These are phyloP conservation scores for Lepas anatifera DNA, from an alignment of 2,888 invertebrate species.

Conservation along the genomic window DNA sequence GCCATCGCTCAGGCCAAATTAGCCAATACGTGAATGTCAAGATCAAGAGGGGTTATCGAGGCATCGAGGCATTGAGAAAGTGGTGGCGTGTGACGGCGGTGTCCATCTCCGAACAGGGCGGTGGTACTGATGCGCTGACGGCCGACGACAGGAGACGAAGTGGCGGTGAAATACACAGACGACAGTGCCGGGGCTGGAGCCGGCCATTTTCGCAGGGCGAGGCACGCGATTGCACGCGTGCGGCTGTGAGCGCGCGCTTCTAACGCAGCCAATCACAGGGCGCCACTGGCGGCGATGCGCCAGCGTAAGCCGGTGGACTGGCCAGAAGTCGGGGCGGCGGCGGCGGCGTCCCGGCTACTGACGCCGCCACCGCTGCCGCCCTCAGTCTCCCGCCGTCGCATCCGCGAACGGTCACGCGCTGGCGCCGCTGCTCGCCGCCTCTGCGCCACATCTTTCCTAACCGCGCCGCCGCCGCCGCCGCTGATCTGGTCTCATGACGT, in stretches of 20 bases:
- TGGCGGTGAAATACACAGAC: no score
- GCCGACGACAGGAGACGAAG: no score
- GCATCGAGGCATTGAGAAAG: no score
- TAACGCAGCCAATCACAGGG: background rate
- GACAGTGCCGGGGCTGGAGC: no score
- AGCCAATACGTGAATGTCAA: no score
- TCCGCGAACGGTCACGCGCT: slow-evolving; percentile 20
- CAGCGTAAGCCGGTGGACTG: slow-evolving; percentile 17
- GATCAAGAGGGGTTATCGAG: no score
- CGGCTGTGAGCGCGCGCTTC: background rate
- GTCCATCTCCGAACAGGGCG: no score
- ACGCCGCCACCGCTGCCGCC: slow-evolving; percentile 19
- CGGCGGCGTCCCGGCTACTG: slow-evolving; percentile 20
- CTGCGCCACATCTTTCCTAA: background rate
- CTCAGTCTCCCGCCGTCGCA: slow-evolving; percentile 15
- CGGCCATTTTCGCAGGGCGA: background rate
- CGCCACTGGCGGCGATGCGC: slow-evolving; percentile 13
- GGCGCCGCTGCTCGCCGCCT: slow-evolving; percentile 7
- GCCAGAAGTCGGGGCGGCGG: slow-evolving; percentile 14
- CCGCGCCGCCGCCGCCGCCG: slow-evolving; percentile 17
- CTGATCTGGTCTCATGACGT: slow-evolving; percentile 27
- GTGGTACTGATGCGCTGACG: no score
- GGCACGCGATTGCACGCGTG: background rate
- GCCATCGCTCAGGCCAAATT: no score
- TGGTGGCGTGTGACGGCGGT: no score